phyloP scores from a whole-genome alignment of 2,888 invertebrate genomes.

The Odontocolon sp. region DNA sequence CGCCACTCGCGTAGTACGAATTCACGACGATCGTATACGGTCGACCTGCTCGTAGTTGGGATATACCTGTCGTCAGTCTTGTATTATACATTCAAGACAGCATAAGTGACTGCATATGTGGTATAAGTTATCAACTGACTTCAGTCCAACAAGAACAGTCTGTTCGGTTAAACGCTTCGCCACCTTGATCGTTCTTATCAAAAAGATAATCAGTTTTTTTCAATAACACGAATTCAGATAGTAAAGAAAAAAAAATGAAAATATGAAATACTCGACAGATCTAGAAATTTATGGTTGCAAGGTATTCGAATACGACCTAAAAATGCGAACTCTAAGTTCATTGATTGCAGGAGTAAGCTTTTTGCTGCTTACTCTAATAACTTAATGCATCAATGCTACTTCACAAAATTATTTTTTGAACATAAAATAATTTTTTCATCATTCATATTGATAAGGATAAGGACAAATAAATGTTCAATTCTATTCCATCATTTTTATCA shows the following conservation, averaged over 20 bases:
- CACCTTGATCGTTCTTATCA: conserved; percentile 51
- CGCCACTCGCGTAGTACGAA: conserved; percentile 44
- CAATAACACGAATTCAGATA: conserved; percentile 28
- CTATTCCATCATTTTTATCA: no score
- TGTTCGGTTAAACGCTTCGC: conserved; percentile 43
- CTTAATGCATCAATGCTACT: no score
- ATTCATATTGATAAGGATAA: no score
- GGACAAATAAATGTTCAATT: no score
- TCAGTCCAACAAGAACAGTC: conserved; percentile 26
- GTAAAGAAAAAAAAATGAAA: neutral
- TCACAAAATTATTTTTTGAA: no score
- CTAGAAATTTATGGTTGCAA: neutral
- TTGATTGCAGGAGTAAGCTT: no score
- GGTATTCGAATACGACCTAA: no score
- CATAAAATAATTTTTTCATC: no score
- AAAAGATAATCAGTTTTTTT: conserved; percentile 30
- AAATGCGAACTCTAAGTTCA: no score
- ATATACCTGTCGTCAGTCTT: conserved; percentile 44
- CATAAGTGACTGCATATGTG: conserved; percentile 4
- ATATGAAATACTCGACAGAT: no score
- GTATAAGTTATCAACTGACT: conserved; percentile 3
- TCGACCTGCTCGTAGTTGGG: conserved; percentile 7
- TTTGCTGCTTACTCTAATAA: no score
- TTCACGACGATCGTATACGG: neutral
- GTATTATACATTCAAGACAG: conserved; percentile 27